Evolutionary conservation across 2,797 vertebrate species (phyloP).

Genomic region (Typhlichthys eigenmanni): DNA sequence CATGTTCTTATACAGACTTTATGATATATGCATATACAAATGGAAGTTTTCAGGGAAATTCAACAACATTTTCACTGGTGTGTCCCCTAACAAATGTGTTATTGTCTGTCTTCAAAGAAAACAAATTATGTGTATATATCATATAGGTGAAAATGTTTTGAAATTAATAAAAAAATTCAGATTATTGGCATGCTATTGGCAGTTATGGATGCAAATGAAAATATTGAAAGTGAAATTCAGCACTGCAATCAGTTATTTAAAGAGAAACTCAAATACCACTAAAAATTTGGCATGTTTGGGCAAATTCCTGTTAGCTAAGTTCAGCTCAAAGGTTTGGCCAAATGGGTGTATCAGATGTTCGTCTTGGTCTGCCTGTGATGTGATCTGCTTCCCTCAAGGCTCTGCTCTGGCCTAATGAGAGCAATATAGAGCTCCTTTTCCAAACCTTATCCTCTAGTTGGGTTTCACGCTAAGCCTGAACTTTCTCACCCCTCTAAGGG

Average conservation of each 20-base stretch:
- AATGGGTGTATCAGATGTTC: conserved; percentile 61
- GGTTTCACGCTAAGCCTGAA: conserved; percentile 58
- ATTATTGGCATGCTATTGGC: conserved; percentile 32
- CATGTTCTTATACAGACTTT: conserved; percentile 69
- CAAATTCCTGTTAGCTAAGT: conserved; percentile 54
- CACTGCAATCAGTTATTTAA: conserved; percentile 34
- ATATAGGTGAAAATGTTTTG: conserved; percentile 12
- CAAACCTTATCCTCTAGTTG: conserved; percentile 53
- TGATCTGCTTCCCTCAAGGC: conserved; percentile 55
- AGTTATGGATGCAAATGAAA: conserved; percentile 33
- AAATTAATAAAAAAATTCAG: conserved; percentile 37
- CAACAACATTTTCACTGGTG: conserved; percentile 46
- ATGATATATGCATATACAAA: conserved; percentile 63
- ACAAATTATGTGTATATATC: not conserved
- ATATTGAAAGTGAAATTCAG: conserved; percentile 45
- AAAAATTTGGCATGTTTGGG: conserved; percentile 55
- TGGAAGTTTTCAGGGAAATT: conserved; percentile 39
- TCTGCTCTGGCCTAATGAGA: conserved; percentile 52
- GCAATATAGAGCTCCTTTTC: conserved; percentile 43
- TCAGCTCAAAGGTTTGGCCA: conserved; percentile 48
- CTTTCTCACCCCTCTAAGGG: conserved; percentile 56
- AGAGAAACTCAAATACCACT: conserved; percentile 46
- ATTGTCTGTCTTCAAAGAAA: conserved; percentile 17
- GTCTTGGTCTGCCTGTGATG: conserved; percentile 49
- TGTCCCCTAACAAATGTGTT: conserved; percentile 54